Base-by-base conservation (phyloP, 2,888 invertebrate species). In the Drosophila mercatorum region DNA sequence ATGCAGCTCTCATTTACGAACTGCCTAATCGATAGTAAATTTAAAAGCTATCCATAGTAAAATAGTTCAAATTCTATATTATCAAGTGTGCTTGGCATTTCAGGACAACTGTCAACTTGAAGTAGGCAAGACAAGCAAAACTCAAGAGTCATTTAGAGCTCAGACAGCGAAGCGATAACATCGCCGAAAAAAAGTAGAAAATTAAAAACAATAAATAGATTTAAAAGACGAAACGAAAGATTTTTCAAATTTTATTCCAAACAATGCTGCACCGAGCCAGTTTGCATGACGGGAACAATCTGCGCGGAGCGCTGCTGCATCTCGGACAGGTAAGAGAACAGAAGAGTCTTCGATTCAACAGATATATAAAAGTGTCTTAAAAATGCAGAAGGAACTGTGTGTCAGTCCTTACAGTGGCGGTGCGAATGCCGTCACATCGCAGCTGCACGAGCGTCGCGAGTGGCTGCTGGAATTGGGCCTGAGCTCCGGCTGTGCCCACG, bases 381-480 rank as follows among this genome's bases (percentile, higher is more conserved):
- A 28, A 40, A 11, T 17, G 3, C 43, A 72, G 65, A 10, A 14
- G 0, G 56, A 36, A 11, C 10, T 22, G 2, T 22, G 41, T 10
- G 38, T 5, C 14, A 43, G n/a, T 11, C 3, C 6, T 7, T 17
- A n/a, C 1, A 10, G n/a, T 3, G 11, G 2, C 26, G 12, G 3
- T 4, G 14, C 3, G 4, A 6, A 7, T 7, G 31, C 6, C 3
- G 41, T 4, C 3, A 2, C 43, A 10, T 8, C 22, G 1, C n/a
- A 57, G 40, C 10, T 71, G 0, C 11, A 14, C 6, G 63, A 63
- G 2, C 47, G 63, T 0, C 10, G 31, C 10, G n/a, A 72, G 6
- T 76, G 56, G 63, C 17, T 75, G 2, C 14, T 43, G 0, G 36
- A 43, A 0, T 28, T 76, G 57, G 68, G 68, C 1, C 38, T 60